Evolutionary conservation across 2,113 vertebrate species (phyloP), one percentile per base, ranked within the genome.

Genomic region (Eurystomus gularis): DNA sequence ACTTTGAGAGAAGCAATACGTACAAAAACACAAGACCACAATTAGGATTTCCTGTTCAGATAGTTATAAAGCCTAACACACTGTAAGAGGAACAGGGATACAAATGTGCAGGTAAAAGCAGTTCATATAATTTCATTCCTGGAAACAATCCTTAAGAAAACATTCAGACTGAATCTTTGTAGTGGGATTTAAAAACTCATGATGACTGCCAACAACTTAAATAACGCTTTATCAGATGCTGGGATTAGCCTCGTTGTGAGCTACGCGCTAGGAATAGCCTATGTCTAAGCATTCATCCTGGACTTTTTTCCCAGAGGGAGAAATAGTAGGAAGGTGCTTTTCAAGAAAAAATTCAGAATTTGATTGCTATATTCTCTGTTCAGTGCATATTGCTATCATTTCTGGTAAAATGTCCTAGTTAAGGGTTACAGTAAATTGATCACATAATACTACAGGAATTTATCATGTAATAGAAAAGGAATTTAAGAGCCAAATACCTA

Each of bases 401-500:
- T 96, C 95, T 97, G 84, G 89, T 90, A 95, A 95, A 96, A 86
- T 24, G 39, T 52, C 65, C 82, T 51, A 64, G 71, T 88, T 95
- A 76, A 61, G 71, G 28, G 54, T 96, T 96, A 95, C 64, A 82
- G 94, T 94, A 94, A 95, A 94, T 94, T 73, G 84, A 93, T 95
- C 85, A 93, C 82, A 78, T 88, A 88, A 86, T 81, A 81, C 87
- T 81, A 13, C 13, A 96, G 85, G 94, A 95, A 97, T 97, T 90
- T 72, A 81, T 83, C 71, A 64, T 90, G 95, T 78, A 91, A 97
- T 49, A 91, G 84, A 60, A 93, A 91, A 96, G 91, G 92, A 96
- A 97, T 97, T 96, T 95, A 97, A 95, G 90, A 96, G 75, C 94
- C 39, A 61, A 94, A 96, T 95, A 94, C 66, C 86, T 70, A 92